phyloP scores from a whole-genome alignment of 2,888 invertebrate genomes.

The Halocaridina rubra region DNA sequence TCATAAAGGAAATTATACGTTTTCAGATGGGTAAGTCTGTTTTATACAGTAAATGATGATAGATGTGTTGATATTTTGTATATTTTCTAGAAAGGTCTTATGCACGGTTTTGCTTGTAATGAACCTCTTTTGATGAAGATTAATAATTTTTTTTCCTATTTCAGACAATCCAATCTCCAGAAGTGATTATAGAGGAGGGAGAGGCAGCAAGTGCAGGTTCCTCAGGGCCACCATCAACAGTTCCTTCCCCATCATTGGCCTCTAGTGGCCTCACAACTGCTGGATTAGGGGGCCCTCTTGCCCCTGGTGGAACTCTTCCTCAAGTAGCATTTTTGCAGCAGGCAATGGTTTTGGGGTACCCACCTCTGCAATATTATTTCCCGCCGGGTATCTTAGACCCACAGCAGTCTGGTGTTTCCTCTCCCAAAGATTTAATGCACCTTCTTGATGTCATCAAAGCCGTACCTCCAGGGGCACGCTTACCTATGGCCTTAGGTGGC shows the following conservation, averaged over 20 bases:
- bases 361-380: slow-evolving; percentile 45
- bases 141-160: not conserved
- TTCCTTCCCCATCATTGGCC: slow-evolving; percentile 38
- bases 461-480: slow-evolving; percentile 34
- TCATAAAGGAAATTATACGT: too few species aligned
- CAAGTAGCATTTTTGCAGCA: slow-evolving; percentile 59
- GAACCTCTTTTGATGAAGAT: too few species aligned
- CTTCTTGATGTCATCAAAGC: slow-evolving; percentile 59
- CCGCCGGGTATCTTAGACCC: slow-evolving; percentile 48
- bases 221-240: slow-evolving; percentile 40
- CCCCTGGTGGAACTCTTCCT: slow-evolving; percentile 36
- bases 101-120: too few species aligned
- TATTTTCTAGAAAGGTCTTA: too few species aligned
- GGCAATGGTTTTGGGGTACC: slow-evolving; percentile 58
- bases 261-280: slow-evolving; percentile 29
- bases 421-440: slow-evolving; percentile 61
- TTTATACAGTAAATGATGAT: too few species aligned
- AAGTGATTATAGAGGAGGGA: slow-evolving; percentile 51
- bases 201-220: slow-evolving; percentile 31
- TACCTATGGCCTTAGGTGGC: slow-evolving; percentile 30
- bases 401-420: slow-evolving; percentile 45
- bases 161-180: slow-evolving; percentile 42
- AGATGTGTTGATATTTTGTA: too few species aligned
- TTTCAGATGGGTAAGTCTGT: too few species aligned
- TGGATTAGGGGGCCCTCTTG: slow-evolving; percentile 29